phyloP scores from a whole-genome alignment of 2,797 vertebrate species.

The Falco naumanni region DNA sequence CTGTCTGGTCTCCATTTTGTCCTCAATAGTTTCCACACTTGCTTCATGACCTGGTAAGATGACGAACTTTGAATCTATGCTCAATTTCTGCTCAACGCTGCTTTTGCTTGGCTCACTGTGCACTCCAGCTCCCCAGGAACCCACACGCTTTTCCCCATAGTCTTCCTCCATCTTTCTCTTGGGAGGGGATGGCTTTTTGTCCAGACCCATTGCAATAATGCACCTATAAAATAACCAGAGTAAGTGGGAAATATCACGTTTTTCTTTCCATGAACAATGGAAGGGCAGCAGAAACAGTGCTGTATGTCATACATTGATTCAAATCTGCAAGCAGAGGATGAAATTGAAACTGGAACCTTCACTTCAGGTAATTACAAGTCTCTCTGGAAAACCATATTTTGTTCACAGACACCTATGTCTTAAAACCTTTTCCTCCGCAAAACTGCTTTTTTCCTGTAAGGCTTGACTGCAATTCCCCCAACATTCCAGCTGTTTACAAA shows the following conservation, averaged over 20 bases:
- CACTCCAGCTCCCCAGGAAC: background rate
- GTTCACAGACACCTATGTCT: background rate
- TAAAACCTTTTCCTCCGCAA: background rate
- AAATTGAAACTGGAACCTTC: background rate
- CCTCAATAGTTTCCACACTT: background rate
- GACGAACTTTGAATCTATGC: background rate
- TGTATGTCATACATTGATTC: background rate
- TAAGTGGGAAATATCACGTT: background rate
- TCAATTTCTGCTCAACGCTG: background rate
- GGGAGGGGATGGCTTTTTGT: slow-evolving; percentile 84
- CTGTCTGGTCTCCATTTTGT: background rate
- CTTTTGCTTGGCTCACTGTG: background rate
- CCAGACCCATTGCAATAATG: slow-evolving; percentile 89
- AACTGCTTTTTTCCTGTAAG: background rate
- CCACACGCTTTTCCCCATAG: slow-evolving; percentile 24
- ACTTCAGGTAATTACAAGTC: background rate
- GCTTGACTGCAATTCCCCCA: background rate
- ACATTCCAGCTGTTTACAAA: background rate
- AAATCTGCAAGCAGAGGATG: background rate
- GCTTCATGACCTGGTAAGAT: background rate
- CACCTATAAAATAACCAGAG: slow-evolving; percentile 79
- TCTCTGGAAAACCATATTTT: background rate
- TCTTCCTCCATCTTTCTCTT: slow-evolving; percentile 76
- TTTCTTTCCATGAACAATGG: background rate
- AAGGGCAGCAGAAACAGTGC: background rate